phyloP scores from a whole-genome alignment of 2,888 invertebrate genomes.

The Oligia latruncula region DNA sequence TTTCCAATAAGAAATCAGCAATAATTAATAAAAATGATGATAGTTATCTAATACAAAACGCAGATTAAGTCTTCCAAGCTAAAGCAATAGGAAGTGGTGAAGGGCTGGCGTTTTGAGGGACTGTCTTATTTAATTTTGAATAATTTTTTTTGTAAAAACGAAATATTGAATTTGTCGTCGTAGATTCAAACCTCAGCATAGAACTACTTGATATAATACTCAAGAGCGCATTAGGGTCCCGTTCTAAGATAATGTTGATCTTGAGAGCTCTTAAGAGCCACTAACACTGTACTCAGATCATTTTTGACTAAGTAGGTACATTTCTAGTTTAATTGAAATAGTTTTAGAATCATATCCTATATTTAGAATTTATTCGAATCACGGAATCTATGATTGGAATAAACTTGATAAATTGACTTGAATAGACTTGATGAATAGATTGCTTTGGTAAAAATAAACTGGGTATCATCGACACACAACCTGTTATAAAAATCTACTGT shows the following conservation, averaged over 20 bases:
- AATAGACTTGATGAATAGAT: neutral
- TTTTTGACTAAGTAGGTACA: slow-evolving; percentile 3
- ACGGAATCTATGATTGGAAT: neutral
- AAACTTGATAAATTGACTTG: neutral
- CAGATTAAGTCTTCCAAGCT: neutral
- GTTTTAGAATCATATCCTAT: neutral
- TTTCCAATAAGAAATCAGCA: neutral
- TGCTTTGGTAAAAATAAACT: neutral
- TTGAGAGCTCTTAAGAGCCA: slow-evolving; percentile 42
- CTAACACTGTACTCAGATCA: slow-evolving; percentile 30
- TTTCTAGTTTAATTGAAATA: slow-evolving; percentile 23
- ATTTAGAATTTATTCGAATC: too few relatives aligned
- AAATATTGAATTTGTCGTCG: neutral
- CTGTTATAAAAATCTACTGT: neutral
- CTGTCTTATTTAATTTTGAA: neutral
- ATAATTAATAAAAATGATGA: neutral
- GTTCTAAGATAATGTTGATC: slow-evolving; percentile 45
- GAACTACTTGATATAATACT: slow-evolving; percentile 31
- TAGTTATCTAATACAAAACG: neutral
- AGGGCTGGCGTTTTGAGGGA: neutral
- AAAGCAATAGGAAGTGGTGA: neutral
- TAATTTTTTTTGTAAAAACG: neutral
- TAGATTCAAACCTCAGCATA: slow-evolving; percentile 19
- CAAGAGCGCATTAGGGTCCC: slow-evolving; percentile 38
- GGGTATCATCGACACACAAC: neutral